Conservation (phyloP, 2,113 vertebrate genomes). For the Carollia perspicillata region DNA sequence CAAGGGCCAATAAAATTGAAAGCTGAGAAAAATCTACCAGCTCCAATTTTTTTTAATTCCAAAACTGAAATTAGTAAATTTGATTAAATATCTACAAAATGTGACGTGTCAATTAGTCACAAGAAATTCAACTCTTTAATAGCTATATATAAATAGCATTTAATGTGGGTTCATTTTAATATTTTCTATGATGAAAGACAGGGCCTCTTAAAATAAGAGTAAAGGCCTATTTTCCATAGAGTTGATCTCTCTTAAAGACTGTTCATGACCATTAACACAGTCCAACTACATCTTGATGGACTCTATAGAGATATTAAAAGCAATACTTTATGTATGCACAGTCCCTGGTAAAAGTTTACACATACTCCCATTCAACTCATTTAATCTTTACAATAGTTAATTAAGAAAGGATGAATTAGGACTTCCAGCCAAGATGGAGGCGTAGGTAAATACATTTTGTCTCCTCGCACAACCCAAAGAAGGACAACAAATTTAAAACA, state of each 20-base stretch:
- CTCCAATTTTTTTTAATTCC: background rate
- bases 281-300: background rate
- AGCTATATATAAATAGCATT: background rate
- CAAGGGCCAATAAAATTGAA: background rate
- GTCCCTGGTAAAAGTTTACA: background rate
- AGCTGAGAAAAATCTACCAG: background rate
- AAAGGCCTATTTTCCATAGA: slow-evolving; percentile 24
- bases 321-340: background rate
- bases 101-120: background rate
- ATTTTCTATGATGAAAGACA: background rate
- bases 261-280: background rate
- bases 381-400: slow-evolving; percentile 1
- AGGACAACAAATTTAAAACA: no score
- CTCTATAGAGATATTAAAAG: background rate
- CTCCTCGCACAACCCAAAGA: no score
- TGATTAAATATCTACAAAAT: background rate
- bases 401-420: background rate
- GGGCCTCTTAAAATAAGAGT: background rate
- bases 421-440: no score
- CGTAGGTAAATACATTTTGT: no score
- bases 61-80: slow-evolving; percentile 22
- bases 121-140: background rate
- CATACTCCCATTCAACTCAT: background rate
- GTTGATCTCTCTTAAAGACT: background rate
- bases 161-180: slow-evolving; percentile 6